Percentiles rank a stretch among this genome's conserved stretches.
Conservation (phyloP, 1,140 invertebrate species). For the Pemphigus obesinymphae region DNA sequence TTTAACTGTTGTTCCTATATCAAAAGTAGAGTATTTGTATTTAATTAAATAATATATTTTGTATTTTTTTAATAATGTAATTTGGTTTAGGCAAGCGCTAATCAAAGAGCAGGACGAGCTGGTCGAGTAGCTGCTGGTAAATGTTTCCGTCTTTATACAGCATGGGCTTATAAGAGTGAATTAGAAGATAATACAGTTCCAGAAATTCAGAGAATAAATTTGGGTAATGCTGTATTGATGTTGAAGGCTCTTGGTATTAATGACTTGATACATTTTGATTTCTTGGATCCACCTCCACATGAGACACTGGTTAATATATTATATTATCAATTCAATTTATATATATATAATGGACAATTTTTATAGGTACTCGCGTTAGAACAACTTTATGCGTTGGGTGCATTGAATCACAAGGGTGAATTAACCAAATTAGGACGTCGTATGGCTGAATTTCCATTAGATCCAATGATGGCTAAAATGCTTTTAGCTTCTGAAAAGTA, state of each 20-base stretch:
- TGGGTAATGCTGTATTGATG: slow-evolving; percentile 94
- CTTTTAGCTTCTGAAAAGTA: slow-evolving; percentile 93
- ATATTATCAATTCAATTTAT: no score
- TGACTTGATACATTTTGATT: slow-evolving; percentile 97
- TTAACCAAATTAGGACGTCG: slow-evolving; percentile 91
- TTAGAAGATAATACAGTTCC: slow-evolving; percentile 96
- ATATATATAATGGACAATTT: neutral
- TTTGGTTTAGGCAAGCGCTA: slow-evolving; percentile 68
- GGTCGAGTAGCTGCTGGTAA: slow-evolving; percentile 92
- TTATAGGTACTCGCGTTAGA: slow-evolving; percentile 77
- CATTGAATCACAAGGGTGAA: slow-evolving; percentile 94
- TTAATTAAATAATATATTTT: no score
- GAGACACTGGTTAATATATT: slow-evolving; percentile 85
- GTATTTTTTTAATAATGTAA: neutral
- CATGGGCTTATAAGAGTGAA: slow-evolving; percentile 96
- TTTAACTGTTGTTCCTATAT: slow-evolving; percentile 94
- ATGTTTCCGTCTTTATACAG: slow-evolving; percentile 95
- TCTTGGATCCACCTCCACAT: slow-evolving; percentile 95
- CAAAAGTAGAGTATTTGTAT: slow-evolving; percentile 60
- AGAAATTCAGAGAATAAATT: slow-evolving; percentile 96
- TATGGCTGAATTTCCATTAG: slow-evolving; percentile 99
- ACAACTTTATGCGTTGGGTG: slow-evolving; percentile 96
- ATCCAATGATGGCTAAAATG: slow-evolving; percentile 99
- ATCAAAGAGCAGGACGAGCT: slow-evolving; percentile 87
- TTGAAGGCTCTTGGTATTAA: slow-evolving; percentile 96